Percentiles rank a stretch among this genome's conserved stretches.
These are phyloP conservation scores for Epinephelus fuscoguttatus DNA, from an alignment of 2,113 vertebrate species.

Conservation along the genomic window DNA sequence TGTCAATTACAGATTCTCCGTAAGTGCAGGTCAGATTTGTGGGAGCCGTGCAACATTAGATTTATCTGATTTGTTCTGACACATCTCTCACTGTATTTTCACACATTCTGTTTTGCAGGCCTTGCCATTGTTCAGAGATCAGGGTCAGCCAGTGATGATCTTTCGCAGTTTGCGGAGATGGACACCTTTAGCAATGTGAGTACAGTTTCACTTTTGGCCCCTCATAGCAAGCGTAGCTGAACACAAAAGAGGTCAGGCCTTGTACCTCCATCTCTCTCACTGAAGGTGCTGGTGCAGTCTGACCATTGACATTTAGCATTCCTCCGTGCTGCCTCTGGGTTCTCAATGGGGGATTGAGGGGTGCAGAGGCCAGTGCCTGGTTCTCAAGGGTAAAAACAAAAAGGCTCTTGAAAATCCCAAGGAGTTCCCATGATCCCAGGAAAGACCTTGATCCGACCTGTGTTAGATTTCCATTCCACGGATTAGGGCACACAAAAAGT, in stretches of 20 bases:
- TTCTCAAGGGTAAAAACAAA: slow-evolving; percentile 92
- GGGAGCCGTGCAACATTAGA: not conserved
- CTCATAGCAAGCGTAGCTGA: slow-evolving; percentile 45
- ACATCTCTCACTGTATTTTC: slow-evolving; percentile 32
- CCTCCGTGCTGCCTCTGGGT: slow-evolving; percentile 83
- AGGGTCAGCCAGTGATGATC: slow-evolving; percentile 61
- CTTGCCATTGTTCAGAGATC: slow-evolving; percentile 38
- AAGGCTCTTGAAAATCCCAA: slow-evolving; percentile 91
- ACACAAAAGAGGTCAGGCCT: slow-evolving; percentile 68
- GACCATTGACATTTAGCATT: slow-evolving; percentile 86
- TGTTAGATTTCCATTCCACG: slow-evolving; percentile 89
- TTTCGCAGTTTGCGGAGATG: slow-evolving; percentile 69
- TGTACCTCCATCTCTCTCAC: slow-evolving; percentile 74
- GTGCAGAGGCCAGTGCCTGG: slow-evolving; percentile 83
- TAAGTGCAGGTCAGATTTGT: not conserved
- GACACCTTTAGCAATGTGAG: slow-evolving; percentile 79
- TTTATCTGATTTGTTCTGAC: slow-evolving; percentile 14
- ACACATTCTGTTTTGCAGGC: slow-evolving; percentile 34
- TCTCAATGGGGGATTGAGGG: slow-evolving; percentile 88
- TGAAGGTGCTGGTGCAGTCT: slow-evolving; percentile 84
- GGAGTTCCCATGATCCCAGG: slow-evolving; percentile 93
- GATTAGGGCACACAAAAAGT: slow-evolving; percentile 89
- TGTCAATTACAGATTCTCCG: not conserved
- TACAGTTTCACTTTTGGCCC: slow-evolving; percentile 68
- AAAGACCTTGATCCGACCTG: slow-evolving; percentile 89